A percentile compares a stretch with the other conserved stretches of the same genome.
These are phyloP conservation scores for Actinemys pallida DNA, from an alignment of 2,113 vertebrate species.

Conservation along the genomic window DNA sequence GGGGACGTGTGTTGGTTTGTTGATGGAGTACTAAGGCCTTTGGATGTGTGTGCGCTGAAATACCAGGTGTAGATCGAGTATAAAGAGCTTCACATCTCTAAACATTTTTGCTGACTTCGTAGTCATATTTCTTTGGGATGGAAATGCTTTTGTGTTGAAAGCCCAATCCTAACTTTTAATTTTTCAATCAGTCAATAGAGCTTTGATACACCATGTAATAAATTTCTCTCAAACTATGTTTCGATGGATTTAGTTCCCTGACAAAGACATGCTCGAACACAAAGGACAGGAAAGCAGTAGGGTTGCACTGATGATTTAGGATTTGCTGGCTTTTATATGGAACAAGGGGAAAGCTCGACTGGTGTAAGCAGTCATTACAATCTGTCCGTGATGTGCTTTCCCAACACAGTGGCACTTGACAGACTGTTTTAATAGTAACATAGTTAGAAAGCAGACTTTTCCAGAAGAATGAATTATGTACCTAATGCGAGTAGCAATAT, in stretches of 20 bases:
- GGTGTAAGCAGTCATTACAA: slow-evolving; percentile 63
- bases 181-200: slow-evolving; percentile 1
- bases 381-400: slow-evolving; percentile 60
- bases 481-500: slow-evolving; percentile 49
- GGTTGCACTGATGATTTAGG: slow-evolving; percentile 59
- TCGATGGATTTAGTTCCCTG: slow-evolving; percentile 52
- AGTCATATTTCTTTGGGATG: not conserved
- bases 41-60: not conserved
- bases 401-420: slow-evolving; percentile 45
- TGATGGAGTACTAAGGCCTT: not conserved
- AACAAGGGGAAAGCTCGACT: slow-evolving; percentile 46
- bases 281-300: slow-evolving; percentile 26
- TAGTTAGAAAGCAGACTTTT: slow-evolving; percentile 47
- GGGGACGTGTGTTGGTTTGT: not conserved
- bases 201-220: not conserved
- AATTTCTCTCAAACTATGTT: slow-evolving; percentile 46
- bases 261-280: slow-evolving; percentile 59
- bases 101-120: not conserved
- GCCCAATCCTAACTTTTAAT: slow-evolving; percentile 20
- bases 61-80: not conserved
- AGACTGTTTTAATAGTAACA: slow-evolving; percentile 67
- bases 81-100: not conserved
- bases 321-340: slow-evolving; percentile 63
- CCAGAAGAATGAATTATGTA: slow-evolving; percentile 51
- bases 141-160: not conserved